Conservation (phyloP, 2,113 vertebrate species). For the Chaetodon auriga region DNA sequence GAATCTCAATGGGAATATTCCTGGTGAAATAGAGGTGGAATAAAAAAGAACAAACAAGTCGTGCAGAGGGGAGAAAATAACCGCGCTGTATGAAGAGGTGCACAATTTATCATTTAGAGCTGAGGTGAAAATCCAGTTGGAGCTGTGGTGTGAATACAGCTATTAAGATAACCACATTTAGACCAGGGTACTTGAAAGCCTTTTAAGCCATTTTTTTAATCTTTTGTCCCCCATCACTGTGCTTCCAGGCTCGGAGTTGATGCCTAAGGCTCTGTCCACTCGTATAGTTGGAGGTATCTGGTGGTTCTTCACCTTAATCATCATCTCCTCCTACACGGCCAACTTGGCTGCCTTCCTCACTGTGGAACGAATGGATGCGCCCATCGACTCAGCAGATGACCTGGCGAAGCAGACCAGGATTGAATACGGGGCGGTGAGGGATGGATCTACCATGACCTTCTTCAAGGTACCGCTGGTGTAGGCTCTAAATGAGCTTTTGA, state of each 20-base stretch:
- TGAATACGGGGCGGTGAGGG: conserved; percentile 95
- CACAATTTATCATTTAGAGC: conserved; percentile 30
- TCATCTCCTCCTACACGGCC: conserved; percentile 99
- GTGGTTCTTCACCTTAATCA: conserved; percentile 99
- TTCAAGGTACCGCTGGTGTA: conserved; percentile 90
- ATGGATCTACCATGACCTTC: conserved; percentile 99
- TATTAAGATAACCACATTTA: conserved; percentile 30
- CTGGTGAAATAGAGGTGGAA: too few relatives aligned
- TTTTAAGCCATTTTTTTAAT: not conserved
- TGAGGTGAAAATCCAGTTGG: conserved; percentile 35
- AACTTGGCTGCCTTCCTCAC: conserved; percentile 99
- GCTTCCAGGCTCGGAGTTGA: conserved; percentile 94
- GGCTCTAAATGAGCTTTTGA: not conserved
- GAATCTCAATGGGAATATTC: too few relatives aligned
- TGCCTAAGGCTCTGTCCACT: conserved; percentile 99
- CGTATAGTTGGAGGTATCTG: conserved; percentile 98
- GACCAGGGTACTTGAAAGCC: not conserved
- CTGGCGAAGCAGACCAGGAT: conserved; percentile 98
- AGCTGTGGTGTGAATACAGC: conserved; percentile 16
- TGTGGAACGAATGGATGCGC: conserved; percentile 97
- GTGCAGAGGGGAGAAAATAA: not conserved
- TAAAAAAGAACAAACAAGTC: not conserved
- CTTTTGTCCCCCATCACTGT: conserved; percentile 27
- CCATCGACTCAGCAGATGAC: conserved; percentile 96
- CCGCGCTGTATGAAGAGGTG: not conserved